Evolutionary conservation across 2,888 invertebrate genomes (phyloP), one percentile per base, ranked within the genome.

Genomic region (Ecdyonurus torrentis): DNA sequence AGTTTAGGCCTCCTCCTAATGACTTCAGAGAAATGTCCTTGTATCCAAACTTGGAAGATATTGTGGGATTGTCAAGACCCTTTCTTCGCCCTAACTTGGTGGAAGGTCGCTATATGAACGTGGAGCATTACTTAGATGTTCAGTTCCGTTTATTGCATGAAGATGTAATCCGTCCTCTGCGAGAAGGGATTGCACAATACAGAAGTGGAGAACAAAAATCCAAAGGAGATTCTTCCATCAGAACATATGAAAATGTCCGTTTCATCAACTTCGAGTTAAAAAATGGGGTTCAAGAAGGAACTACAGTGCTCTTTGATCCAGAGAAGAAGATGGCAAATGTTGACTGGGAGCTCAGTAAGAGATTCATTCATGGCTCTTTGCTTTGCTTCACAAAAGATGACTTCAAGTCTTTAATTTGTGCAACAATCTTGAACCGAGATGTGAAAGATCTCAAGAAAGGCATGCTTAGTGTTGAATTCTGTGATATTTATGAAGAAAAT

Each of bases 121-220:
- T 85, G 1, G 79, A 84, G 59, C 83, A 89, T 69, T 93, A 93
- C 71, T 75, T 93, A 23, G 86, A 88, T 68, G 76, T 85, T n/a
- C 91, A 91, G 68, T 89, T 88, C 70, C 80, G 86, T 52, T 75
- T 91, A 52, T 71, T 92, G 61, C 76, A 89, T 37, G 90, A 92
- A 75, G 92, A 93, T 73, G 90, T 87, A 70, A 79, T 89, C 50
- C 78, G 79, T 20, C 88, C 91, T 0, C 71, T 93, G 23, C 75
- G 87, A 50, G 79, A 84, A 69, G 87, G 86, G 65, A 79, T 88
- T 71, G 71, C 72, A 67, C 76, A 78, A 37, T 37, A 37, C 37
- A 37, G 37, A 15, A 37, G 15, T 37, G 37, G 37, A 37, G 37
- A 37, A 37, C 5, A 5, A 5, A 37, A 37, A 15, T 5, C 37